These are phyloP conservation scores for Ferdinandea cuprea DNA, from an alignment of 2,888 invertebrate genomes.

Conservation along the genomic window DNA sequence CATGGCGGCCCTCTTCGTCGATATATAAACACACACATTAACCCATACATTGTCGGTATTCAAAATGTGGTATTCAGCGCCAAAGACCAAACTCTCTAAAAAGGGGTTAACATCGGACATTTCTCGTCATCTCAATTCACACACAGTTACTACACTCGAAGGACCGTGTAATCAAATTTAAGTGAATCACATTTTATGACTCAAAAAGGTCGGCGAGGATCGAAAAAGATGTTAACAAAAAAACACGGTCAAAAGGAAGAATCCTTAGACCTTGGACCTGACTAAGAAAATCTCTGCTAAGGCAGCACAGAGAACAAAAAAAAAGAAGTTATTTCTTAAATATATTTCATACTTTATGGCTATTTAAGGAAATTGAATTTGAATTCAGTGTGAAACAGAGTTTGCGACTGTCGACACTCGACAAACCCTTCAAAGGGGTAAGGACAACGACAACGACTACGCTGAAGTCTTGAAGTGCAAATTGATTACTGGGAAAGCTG, in stretches of 20 bases:
- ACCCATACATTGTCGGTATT: constrained; percentile 42
- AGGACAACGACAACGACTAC: not conserved
- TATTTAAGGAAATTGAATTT: constrained; percentile 74
- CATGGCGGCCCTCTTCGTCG: constrained; percentile 5
- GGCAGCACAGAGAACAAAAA: constrained; percentile 4
- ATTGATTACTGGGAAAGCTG: constrained; percentile 60
- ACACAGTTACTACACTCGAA: constrained; percentile 58
- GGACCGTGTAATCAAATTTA: constrained; percentile 68
- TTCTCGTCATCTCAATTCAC: constrained; percentile 60
- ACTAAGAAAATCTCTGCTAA: constrained; percentile 53
- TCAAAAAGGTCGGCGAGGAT: constrained; percentile 41
- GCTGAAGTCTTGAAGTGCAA: constrained; percentile 57
- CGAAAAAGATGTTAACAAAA: constrained; percentile 11
- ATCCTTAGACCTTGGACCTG: constrained; percentile 24
- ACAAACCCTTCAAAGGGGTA: constrained; percentile 37
- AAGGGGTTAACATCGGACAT: constrained; percentile 53
- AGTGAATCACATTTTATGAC: constrained; percentile 71
- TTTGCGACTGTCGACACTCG: not conserved
- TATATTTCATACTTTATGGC: constrained; percentile 72
- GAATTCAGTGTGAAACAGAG: constrained; percentile 60
- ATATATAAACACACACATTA: not conserved
- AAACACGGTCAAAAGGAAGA: constrained; percentile 17
- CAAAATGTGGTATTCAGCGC: constrained; percentile 39
- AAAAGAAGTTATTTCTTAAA: constrained; percentile 39
- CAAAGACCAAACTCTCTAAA: not conserved